Percentiles rank a stretch among this genome's conserved stretches.
phyloP scores from a whole-genome alignment of 2,888 invertebrate genomes.

The Andrena minutula region DNA sequence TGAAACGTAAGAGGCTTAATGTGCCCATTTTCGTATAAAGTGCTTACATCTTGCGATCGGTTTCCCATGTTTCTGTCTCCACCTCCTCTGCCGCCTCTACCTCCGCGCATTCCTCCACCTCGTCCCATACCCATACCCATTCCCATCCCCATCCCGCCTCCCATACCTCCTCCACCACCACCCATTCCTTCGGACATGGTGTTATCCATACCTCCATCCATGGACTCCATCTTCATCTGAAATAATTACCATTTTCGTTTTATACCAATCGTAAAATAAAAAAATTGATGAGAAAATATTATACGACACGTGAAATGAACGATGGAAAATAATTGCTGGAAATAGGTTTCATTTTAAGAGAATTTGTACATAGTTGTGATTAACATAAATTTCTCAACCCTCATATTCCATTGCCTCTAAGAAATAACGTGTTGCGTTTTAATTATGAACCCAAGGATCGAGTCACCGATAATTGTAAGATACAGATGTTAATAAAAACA shows the following conservation, averaged over 20 bases:
- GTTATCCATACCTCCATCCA: constrained; percentile 76
- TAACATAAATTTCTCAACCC: too few relatives aligned
- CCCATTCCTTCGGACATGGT: constrained; percentile 73
- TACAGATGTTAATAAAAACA: too few relatives aligned
- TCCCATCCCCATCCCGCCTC: constrained; percentile 67
- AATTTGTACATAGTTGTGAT: too few relatives aligned
- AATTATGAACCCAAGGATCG: too few relatives aligned
- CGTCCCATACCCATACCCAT: constrained; percentile 73
- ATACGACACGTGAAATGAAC: too few relatives aligned
- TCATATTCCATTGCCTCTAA: too few relatives aligned
- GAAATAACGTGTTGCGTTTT: too few relatives aligned
- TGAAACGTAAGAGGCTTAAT: not conserved
- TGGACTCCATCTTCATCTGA: constrained; percentile 83
- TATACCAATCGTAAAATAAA: not conserved
- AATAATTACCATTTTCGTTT: constrained; percentile 19
- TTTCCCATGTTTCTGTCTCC: constrained; percentile 74
- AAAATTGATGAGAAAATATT: not conserved
- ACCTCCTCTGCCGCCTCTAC: constrained; percentile 77
- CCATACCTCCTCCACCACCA: constrained; percentile 64
- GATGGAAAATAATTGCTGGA: too few relatives aligned
- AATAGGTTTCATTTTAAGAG: too few relatives aligned
- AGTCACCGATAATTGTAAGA: too few relatives aligned
- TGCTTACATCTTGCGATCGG: constrained; percentile 82
- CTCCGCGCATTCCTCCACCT: constrained; percentile 72
- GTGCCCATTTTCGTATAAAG: not conserved